Percentiles rank a stretch among this genome's conserved stretches.
Evolutionary conservation across 2,113 vertebrate genomes (phyloP).

Genomic region (Oceanites oceanicus): DNA sequence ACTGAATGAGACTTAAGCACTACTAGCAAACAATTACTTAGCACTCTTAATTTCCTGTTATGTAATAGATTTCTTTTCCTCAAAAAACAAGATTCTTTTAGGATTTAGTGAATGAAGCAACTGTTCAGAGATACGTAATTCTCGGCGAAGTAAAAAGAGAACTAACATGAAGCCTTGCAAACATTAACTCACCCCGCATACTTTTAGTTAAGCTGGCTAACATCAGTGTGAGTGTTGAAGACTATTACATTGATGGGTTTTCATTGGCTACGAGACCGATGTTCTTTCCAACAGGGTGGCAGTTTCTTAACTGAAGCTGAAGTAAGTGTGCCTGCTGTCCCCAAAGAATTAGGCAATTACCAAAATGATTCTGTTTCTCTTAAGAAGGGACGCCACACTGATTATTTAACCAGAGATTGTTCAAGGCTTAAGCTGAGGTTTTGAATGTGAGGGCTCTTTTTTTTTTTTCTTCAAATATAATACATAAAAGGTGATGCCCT

Average conservation of each 20-base stretch:
- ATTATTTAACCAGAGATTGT: not conserved
- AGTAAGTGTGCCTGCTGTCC: not conserved
- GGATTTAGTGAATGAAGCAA: not conserved
- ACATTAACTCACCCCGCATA: not conserved
- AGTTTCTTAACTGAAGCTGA: not conserved
- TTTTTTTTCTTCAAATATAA: not conserved
- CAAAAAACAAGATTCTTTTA: not conserved
- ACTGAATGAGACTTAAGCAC: not conserved
- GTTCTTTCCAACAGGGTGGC: not conserved
- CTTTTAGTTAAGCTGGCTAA: not conserved
- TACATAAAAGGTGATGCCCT: not conserved
- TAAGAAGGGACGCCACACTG: not conserved
- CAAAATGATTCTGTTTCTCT: not conserved
- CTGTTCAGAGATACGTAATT: not conserved
- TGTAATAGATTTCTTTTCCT: not conserved
- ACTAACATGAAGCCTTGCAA: not conserved
- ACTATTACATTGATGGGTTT: not conserved
- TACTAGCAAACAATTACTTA: not conserved
- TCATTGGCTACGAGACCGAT: not conserved
- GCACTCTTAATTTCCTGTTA: not conserved
- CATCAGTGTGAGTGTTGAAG: not conserved
- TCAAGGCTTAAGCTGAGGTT: not conserved
- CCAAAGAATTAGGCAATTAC: not conserved
- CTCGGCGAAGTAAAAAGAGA: not conserved
- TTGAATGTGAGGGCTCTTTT: not conserved